Conservation (phyloP, 2,113 vertebrate genomes). For the Rhinogobius similis region DNA sequence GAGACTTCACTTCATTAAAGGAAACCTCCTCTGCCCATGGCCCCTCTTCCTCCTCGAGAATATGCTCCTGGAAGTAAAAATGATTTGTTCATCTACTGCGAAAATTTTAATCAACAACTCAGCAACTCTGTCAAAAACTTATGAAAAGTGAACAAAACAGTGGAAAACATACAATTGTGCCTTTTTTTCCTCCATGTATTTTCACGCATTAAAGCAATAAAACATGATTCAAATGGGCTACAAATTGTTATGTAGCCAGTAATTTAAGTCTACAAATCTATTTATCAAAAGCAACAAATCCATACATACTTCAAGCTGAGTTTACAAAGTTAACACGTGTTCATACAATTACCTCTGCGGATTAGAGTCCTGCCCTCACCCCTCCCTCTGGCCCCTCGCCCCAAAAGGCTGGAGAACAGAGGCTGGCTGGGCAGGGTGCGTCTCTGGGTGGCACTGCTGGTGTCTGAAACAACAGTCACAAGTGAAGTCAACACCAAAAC, state of each 20-base stretch:
- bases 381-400: conserved; percentile 74
- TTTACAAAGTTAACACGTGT: not conserved
- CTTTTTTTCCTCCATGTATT: too few species aligned
- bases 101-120: too few species aligned
- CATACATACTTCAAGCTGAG: too few species aligned
- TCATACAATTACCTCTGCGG: conserved; percentile 67
- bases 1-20: conserved; percentile 29
- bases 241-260: too few species aligned
- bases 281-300: too few species aligned
- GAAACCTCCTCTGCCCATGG: conserved; percentile 58
- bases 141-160: too few species aligned
- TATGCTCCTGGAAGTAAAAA: conserved; percentile 40
- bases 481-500: not conserved
- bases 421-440: conserved; percentile 79
- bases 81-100: not conserved
- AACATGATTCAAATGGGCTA: too few species aligned
- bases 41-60: conserved; percentile 59
- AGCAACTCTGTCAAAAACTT: too few species aligned
- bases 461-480: conserved; percentile 74
- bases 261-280: too few species aligned
- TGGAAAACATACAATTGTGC: too few species aligned
- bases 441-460: conserved; percentile 78
- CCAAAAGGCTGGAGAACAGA: conserved; percentile 61
- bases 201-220: too few species aligned
- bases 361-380: conserved; percentile 75